Evolutionary conservation across 1,140 invertebrate genomes (phyloP), one percentile per base, ranked within the genome.

Genomic region (Myzus persicae): DNA sequence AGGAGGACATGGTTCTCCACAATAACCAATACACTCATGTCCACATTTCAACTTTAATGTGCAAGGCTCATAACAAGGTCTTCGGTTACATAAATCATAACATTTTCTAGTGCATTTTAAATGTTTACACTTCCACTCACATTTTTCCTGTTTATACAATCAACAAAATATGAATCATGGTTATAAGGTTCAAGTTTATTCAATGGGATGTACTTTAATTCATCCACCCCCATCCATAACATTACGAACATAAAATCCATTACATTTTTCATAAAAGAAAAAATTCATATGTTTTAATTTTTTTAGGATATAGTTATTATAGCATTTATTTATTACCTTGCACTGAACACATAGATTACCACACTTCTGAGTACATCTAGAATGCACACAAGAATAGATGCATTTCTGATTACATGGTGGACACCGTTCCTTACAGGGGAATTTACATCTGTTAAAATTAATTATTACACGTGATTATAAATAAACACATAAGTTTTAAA

Each of bases 1-100:
- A 88, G 95, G 95, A 95, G 95, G 96, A 94, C 96, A 96, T 94
- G 95, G 95, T 94, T 97, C 97, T 26, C 97, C 97, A 95, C 97
- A 97, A 90, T 97, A 96, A 44, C 97, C 97, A 94, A 96, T 95
- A 95, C 97, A 97, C 7, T 94, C 93, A 95, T 97, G 97, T 0
- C 95, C 95, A 95, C 97, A 97, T 31, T 94, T 93, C 46, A 96
- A 95, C 51, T 54, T 93, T 93, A 94, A 94, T 3, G 90, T 11
- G 93, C 97, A 97, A 4, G 96, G 95, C 94, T 95, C 94, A 54
- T 95, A 94, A 95, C 97, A 97, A 22, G 96, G 95, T 26, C 94
- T 93, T 9, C 95, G 94, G 93, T 95, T 94, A 95, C 97, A 97
- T 93, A 94, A 94, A 90, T 96, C 94, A 54, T 95, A 95, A 95